phyloP scores from a whole-genome alignment of 2,888 invertebrate genomes.

The Molorchus minor region DNA sequence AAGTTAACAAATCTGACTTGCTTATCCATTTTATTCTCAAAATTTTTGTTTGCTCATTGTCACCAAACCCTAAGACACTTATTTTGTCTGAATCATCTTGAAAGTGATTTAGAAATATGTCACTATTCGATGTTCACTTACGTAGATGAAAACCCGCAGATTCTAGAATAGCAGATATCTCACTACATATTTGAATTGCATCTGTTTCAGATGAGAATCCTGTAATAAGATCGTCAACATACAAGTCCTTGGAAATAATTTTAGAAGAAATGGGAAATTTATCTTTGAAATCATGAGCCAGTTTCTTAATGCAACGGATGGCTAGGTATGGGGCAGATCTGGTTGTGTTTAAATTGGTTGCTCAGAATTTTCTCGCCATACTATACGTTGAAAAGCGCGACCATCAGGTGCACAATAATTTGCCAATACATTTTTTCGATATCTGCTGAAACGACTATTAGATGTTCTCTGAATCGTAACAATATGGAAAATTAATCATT shows the following conservation, averaged over 20 bases:
- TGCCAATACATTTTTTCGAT: constrained; percentile 28
- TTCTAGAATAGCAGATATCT: constrained; percentile 11
- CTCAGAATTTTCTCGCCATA: constrained; percentile 49
- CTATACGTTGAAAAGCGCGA: constrained; percentile 47
- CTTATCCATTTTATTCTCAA: background rate
- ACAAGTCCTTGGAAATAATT: constrained; percentile 43
- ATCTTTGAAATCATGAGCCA: constrained; percentile 40
- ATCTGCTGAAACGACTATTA: constrained; percentile 24
- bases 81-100: too few species aligned
- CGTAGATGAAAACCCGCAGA: constrained; percentile 10
- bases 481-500: too few species aligned
- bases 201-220: constrained; percentile 28
- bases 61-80: too few species aligned
- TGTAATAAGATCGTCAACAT: constrained; percentile 51
- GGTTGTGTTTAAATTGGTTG: constrained; percentile 54
- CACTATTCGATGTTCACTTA: constrained; percentile 2
- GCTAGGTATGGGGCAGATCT: constrained; percentile 48
- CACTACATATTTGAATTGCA: too few species aligned
- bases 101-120: too few species aligned
- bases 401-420: constrained; percentile 19
- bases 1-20: background rate
- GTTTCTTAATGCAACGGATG: constrained; percentile 40
- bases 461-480: too few species aligned
- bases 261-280: constrained; percentile 28
- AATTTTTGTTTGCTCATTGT: background rate